Conservation (phyloP, 2,797 vertebrate species). For the Scleropages formosus region DNA sequence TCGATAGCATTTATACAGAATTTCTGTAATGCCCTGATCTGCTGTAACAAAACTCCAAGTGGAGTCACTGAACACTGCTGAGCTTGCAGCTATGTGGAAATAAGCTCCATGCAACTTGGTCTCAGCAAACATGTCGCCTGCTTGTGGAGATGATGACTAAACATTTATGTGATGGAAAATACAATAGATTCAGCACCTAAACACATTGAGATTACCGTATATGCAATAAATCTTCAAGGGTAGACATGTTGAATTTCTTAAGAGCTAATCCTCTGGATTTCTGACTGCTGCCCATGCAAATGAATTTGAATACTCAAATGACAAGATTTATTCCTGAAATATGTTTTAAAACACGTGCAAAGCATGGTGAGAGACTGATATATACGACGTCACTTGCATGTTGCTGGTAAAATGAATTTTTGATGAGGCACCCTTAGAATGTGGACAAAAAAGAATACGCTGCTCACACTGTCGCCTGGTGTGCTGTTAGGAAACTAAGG, state of each 20-base stretch:
- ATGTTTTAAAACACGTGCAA: background rate
- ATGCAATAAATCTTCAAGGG: constrained; percentile 24
- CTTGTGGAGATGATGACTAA: constrained; percentile 27
- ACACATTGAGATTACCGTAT: constrained; percentile 16
- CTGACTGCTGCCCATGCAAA: background rate
- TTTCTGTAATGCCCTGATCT: constrained; percentile 8
- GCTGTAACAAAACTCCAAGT: background rate
- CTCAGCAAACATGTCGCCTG: constrained; percentile 19
- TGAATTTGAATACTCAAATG: background rate
- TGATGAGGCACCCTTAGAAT: background rate
- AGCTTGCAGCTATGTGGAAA: constrained; percentile 14
- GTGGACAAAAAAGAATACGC: background rate
- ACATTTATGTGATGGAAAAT: constrained; percentile 23
- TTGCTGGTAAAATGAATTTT: background rate
- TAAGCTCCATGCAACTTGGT: background rate
- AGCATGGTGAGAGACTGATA: background rate
- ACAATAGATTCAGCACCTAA: constrained; percentile 13
- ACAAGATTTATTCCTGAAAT: background rate
- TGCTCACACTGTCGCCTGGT: no score
- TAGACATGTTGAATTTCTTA: constrained; percentile 2
- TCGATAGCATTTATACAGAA: background rate
- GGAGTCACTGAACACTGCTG: constrained; percentile 3
- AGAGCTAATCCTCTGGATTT: constrained; percentile 11
- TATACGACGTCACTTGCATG: no score
- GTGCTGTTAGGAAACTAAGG: no score